Evolutionary conservation across 2,888 invertebrate species (phyloP), one percentile per base, ranked within the genome.

Genomic region (Sphecodes monilicornis): DNA sequence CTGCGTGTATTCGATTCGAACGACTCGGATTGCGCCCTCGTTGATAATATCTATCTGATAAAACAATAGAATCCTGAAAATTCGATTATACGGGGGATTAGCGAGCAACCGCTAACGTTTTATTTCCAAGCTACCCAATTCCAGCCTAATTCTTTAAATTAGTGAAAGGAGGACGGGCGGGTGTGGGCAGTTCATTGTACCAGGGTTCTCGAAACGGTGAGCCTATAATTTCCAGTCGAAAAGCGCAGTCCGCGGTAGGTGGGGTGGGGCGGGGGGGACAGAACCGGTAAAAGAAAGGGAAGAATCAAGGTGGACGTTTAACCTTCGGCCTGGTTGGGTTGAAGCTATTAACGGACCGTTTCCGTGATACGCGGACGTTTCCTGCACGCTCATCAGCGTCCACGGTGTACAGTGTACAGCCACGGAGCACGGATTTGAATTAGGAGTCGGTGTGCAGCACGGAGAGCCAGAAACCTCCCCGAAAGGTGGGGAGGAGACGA

Each of bases 381-480:
- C 43, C 78, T 80, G 70, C 76, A 76, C 82, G 80, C 80, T 78
- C 80, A 79, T 81, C 77, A 83, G 75, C 75, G 77, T 85, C 80
- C 78, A 78, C 78, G 74, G 76, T 71, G 46, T 43, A 72, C 75
- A 60, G 76, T 71, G 46, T 43, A 72, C 75, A 60, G 60, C 29
- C 50, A 82, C 68, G 79, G 69, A 74, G 76, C 80, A 76, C 73
- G 80, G 82, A 90, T 90, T 88, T 84, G 89, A 91, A 87, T 91
- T 80, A 84, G 83, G 73, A 87, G 86, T 78, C 80, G 80, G 75
- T 60, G 75, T 60, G 80, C 84, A 64, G 74, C 72, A 50, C 46
- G 69, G 69, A 83, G 82, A 83, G 83, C n/a, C 43, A 74, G 78
- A 75, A 74, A 79, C 74, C 54, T 54, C 54, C 76, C 76, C 29